Evolutionary conservation across 2,888 invertebrate genomes (phyloP).

Genomic region (Gastrophysa polygoni): DNA sequence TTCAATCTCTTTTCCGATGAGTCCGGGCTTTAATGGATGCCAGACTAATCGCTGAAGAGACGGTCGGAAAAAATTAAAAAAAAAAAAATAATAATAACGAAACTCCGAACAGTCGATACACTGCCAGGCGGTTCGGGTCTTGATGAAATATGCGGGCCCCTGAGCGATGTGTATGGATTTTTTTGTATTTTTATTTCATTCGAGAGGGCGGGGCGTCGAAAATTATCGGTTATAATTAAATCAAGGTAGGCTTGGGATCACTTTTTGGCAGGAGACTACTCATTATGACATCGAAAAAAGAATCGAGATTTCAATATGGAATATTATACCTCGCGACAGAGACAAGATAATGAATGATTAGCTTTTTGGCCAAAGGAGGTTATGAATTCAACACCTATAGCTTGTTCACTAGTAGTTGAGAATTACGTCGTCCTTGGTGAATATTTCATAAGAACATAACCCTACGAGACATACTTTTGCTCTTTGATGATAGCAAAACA

Average conservation of each 20-base stretch:
- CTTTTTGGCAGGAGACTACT: not conserved
- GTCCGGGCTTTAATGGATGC: constrained; percentile 12
- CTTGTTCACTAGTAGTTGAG: too few species aligned
- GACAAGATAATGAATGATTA: too few species aligned
- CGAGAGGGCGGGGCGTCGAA: not conserved
- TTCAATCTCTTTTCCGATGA: constrained; percentile 7
- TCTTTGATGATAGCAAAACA: too few species aligned
- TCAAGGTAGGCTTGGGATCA: not conserved
- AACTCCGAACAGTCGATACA: constrained; percentile 9
- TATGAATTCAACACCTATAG: too few species aligned
- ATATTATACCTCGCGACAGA: too few species aligned
- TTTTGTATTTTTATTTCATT: not conserved
- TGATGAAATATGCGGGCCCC: constrained; percentile 12
- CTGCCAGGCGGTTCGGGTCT: constrained; percentile 8
- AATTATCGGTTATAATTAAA: not conserved
- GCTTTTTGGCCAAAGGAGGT: too few species aligned
- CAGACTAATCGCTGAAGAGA: constrained; percentile 13
- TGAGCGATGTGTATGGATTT: not conserved
- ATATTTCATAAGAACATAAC: too few species aligned
- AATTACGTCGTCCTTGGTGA: too few species aligned
- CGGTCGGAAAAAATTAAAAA: not conserved
- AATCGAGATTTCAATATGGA: not conserved
- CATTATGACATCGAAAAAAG: not conserved
- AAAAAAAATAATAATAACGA: constrained; percentile 14
- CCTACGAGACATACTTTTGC: too few species aligned